Percentiles rank a stretch among this genome's conserved stretches.
phyloP scores from a whole-genome alignment of 2,113 vertebrate genomes.

The Maccullochella peelii region DNA sequence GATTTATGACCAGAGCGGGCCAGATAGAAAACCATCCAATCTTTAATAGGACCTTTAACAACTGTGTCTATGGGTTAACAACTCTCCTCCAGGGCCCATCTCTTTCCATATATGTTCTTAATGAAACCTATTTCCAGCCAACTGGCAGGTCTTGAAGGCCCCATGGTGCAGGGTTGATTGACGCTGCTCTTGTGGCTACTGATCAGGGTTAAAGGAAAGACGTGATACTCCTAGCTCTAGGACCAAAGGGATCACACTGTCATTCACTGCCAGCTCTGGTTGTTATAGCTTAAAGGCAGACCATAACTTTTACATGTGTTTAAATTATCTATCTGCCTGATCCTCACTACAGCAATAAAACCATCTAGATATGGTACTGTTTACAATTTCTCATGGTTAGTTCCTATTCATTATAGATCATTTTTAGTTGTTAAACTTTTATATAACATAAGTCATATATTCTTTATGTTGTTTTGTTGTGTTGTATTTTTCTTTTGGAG shows the following conservation, averaged over 20 bases:
- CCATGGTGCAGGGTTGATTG: constrained; percentile 49
- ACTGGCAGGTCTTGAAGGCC: constrained; percentile 55
- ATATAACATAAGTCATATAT: neutral
- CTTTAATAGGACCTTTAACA: constrained; percentile 58
- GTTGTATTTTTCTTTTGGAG: constrained; percentile 25
- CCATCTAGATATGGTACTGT: neutral
- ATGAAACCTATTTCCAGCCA: constrained; percentile 68
- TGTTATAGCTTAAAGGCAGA: constrained; percentile 44
- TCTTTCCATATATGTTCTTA: constrained; percentile 65
- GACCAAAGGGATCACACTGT: constrained; percentile 48
- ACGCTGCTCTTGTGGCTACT: constrained; percentile 55
- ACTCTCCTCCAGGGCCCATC: constrained; percentile 52
- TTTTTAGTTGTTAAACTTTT: neutral
- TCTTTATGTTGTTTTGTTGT: constrained; percentile 14
- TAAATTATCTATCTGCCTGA: neutral
- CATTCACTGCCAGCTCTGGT: constrained; percentile 40
- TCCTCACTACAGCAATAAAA: constrained; percentile 12
- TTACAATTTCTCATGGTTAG: neutral
- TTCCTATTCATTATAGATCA: neutral
- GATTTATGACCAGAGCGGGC: constrained; percentile 65
- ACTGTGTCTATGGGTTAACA: constrained; percentile 46
- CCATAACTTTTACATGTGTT: constrained; percentile 28
- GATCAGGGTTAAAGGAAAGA: constrained; percentile 56
- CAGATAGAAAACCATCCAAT: constrained; percentile 47
- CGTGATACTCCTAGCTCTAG: constrained; percentile 39